These are phyloP conservation scores for Clunio marinus DNA, from an alignment of 2,888 invertebrate genomes.

Conservation along the genomic window DNA sequence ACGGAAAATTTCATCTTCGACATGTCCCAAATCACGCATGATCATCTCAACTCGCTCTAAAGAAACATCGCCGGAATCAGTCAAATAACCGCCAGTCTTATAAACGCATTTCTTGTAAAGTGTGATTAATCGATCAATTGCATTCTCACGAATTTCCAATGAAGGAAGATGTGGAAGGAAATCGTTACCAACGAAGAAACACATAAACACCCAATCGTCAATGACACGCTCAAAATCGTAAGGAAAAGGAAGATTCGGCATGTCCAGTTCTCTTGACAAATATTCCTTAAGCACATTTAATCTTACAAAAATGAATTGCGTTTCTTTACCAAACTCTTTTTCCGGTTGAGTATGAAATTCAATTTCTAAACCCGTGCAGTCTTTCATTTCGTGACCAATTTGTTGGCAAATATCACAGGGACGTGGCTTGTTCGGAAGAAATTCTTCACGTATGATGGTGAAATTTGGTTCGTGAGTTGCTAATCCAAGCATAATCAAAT, in stretches of 20 bases:
- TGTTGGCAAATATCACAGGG: slow-evolving; percentile 96
- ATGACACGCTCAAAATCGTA: slow-evolving; percentile 93
- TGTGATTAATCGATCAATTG: slow-evolving; percentile 88
- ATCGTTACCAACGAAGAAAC: slow-evolving; percentile 99
- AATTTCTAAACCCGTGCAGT: slow-evolving; percentile 72
- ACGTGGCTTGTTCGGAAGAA: slow-evolving; percentile 91
- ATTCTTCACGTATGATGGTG: slow-evolving; percentile 97
- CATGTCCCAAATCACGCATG: slow-evolving; percentile 86
- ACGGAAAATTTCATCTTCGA: slow-evolving; percentile 96
- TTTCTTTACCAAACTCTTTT: slow-evolving; percentile 65
- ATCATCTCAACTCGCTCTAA: slow-evolving; percentile 92
- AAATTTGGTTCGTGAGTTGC: slow-evolving; percentile 99
- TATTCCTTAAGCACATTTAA: slow-evolving; percentile 90
- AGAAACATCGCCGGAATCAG: slow-evolving; percentile 90
- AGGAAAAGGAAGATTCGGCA: slow-evolving; percentile 88
- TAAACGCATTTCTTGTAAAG: slow-evolving; percentile 93
- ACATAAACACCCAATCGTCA: slow-evolving; percentile 99
- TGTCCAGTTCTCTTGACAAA: slow-evolving; percentile 77
- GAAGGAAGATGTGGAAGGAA: slow-evolving; percentile 97
- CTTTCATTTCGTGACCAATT: slow-evolving; percentile 88
- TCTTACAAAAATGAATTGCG: slow-evolving; percentile 89
- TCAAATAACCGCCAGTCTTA: slow-evolving; percentile 92
- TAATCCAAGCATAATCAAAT: slow-evolving; percentile 95
- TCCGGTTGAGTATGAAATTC: slow-evolving; percentile 58
- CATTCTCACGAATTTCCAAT: slow-evolving; percentile 93